phyloP scores from a whole-genome alignment of 2,797 vertebrate species.

The Emydoidea blandingii region DNA sequence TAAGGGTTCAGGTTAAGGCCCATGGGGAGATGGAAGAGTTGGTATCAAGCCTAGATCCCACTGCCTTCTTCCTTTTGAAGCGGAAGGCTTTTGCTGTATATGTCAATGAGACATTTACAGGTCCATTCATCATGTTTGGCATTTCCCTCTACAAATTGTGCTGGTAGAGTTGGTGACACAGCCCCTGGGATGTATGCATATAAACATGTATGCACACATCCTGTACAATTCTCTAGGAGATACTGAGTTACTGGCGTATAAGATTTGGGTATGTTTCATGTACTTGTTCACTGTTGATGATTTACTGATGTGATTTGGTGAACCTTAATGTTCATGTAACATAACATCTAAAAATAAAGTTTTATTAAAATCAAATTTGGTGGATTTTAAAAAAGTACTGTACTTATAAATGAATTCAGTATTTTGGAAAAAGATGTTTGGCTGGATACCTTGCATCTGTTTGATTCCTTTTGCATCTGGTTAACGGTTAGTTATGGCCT shows the following conservation, averaged over 20 bases:
- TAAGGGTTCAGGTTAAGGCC: neutral
- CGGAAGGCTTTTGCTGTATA: neutral
- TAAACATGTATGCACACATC: neutral
- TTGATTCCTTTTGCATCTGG: rapidly evolving
- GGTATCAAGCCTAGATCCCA: neutral
- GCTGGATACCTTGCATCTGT: rapidly evolving
- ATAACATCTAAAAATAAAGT: neutral
- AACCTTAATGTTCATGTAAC: rapidly evolving
- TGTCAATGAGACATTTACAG: neutral
- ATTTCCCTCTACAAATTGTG: neutral
- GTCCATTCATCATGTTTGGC: neutral
- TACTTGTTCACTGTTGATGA: neutral
- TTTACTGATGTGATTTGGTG: neutral
- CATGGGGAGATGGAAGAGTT: neutral
- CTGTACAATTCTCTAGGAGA: neutral
- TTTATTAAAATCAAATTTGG: neutral
- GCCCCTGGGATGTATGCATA: neutral
- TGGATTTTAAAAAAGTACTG: neutral
- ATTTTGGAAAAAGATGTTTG: neutral
- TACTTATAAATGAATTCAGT: neutral
- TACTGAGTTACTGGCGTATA: neutral
- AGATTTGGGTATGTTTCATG: neutral
- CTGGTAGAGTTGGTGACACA: neutral
- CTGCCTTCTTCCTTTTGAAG: neutral
- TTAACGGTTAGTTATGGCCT: neutral